phyloP scores from a whole-genome alignment of 1,140 invertebrate genomes.

The Pogonognathellus flavescens region DNA sequence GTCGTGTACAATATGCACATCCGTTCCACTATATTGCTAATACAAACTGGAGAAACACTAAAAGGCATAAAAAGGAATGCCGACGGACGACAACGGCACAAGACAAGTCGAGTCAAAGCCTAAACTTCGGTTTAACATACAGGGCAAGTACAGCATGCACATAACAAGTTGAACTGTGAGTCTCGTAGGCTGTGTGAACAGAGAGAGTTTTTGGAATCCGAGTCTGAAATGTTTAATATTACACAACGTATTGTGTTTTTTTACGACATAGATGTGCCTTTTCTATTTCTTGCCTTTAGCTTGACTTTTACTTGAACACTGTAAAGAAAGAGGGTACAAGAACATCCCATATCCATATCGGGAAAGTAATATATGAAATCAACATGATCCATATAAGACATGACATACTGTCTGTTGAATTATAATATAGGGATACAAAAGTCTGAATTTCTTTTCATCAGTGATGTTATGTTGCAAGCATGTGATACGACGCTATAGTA shows the following conservation, averaged over 20 bases:
- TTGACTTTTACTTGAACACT: conserved; percentile 11
- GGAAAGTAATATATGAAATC: conserved; percentile 23
- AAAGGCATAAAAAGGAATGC: background rate
- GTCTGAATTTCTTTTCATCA: background rate
- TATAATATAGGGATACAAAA: background rate
- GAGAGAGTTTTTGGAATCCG: background rate
- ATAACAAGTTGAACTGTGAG: background rate
- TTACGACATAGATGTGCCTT: background rate
- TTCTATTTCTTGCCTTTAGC: conserved; percentile 25
- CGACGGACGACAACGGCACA: conserved; percentile 5
- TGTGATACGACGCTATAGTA: too few species aligned
- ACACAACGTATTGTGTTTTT: background rate
- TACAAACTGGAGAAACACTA: background rate
- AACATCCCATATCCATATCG: conserved; percentile 30
- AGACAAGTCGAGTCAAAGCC: background rate
- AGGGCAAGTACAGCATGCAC: background rate
- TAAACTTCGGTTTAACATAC: background rate
- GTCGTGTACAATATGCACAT: background rate
- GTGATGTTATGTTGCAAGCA: too few species aligned
- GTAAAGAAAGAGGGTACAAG: conserved; percentile 8
- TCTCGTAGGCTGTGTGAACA: background rate
- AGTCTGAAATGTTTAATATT: background rate
- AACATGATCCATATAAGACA: conserved; percentile 21
- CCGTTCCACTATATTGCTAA: background rate
- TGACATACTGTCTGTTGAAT: background rate